phyloP scores from a whole-genome alignment of 2,113 vertebrate genomes.

The Dolichallabes microphthalmus region DNA sequence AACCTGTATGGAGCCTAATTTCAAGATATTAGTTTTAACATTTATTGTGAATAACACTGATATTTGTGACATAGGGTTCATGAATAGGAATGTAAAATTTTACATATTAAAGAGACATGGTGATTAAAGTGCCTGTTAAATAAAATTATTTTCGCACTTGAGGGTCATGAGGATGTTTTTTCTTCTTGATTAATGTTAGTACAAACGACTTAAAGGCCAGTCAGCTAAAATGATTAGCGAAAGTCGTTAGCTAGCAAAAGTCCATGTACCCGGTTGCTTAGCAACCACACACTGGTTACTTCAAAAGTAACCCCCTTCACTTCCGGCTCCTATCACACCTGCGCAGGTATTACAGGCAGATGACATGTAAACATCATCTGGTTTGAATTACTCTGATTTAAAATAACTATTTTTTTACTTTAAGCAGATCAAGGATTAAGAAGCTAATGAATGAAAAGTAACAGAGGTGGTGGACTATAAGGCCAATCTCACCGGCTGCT shows the following conservation, averaged over 20 bases:
- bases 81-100: not conserved
- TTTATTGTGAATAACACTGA: no score
- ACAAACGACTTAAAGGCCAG: not conserved
- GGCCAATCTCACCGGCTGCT: slow-evolving; percentile 54
- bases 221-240: not conserved
- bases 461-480: not conserved
- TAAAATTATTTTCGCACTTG: not conserved
- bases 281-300: not conserved
- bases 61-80: not conserved
- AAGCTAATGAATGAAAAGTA: not conserved
- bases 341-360: not conserved
- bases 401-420: no score
- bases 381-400: not conserved
- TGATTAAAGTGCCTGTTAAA: not conserved
- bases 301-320: no score
- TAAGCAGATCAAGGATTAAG: no score
- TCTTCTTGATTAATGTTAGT: not conserved
- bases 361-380: not conserved
- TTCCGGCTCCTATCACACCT: not conserved
- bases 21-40: no score
- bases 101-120: not conserved
- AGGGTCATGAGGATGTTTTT: not conserved
- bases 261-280: not conserved
- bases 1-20: no score
- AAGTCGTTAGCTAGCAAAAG: not conserved